Conservation (phyloP, 2,797 vertebrate genomes). For the Myripristis jacobus region DNA sequence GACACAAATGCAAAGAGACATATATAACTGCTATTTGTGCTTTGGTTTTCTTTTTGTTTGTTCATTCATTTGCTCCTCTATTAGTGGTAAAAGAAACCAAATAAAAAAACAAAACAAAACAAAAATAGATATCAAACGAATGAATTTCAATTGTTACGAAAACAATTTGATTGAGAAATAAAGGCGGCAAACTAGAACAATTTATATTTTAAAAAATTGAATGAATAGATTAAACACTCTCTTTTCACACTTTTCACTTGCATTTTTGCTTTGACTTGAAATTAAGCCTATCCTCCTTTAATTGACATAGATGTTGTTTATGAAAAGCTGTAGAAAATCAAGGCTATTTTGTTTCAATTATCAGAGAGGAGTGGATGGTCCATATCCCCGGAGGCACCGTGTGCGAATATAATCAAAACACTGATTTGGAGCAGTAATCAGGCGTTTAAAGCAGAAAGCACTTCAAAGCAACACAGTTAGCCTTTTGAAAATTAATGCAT, state of each 20-base stretch:
- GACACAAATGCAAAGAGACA: conserved; percentile 43
- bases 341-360: too few relatives aligned
- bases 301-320: neutral
- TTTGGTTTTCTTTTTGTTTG: conserved; percentile 22
- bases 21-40: neutral
- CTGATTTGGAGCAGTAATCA: conserved; percentile 15
- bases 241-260: neutral
- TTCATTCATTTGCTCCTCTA: neutral
- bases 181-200: neutral
- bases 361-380: neutral
- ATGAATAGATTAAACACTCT: neutral
- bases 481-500: neutral
- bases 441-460: conserved; percentile 3
- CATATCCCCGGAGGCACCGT: neutral
- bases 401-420: conserved; percentile 1
- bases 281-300: neutral
- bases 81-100: neutral
- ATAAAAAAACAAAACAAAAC: neutral
- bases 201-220: neutral
- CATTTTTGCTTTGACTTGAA: neutral
- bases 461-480: conserved; percentile 21
- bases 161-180: neutral
- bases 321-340: neutral
- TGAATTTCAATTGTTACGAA: too few relatives aligned
- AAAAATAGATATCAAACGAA: neutral